Evolutionary conservation across 2,888 invertebrate genomes (phyloP), one percentile per base, ranked within the genome.

Genomic region (Acleris sparsana): DNA sequence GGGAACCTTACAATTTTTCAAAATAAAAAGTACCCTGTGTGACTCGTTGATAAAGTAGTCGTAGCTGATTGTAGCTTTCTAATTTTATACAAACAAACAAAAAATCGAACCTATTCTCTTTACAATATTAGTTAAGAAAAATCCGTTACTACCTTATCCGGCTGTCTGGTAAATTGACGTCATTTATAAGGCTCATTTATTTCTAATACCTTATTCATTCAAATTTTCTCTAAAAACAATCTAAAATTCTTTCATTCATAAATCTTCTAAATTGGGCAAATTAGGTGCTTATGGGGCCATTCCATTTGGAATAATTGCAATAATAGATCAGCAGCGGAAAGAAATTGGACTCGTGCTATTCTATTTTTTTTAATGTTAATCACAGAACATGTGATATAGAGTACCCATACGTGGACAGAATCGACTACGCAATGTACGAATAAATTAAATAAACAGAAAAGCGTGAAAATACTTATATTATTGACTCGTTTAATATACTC

Each of bases 261-360:
- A 65, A 65, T 56, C 65, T 65, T 49, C 17, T 61, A 65, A 71
- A 58, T 66, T 69, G 61, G 62, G 59, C 63, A 71, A 72, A 72
- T 69, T 68, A 72, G 53, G 63, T 69, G 69, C 69, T 72, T 71
- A 63, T 67, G 65, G 56, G 65, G 51, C 65, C 44, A 65, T 61
- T 65, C 51, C 56, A 55, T 60, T 65, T 61, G 57, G 13, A 44
- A 46, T 65, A 65, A 65, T 65, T 65, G 65, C 51, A 65, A 61
- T 65, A 65, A 65, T 65, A 65, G 65, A 65, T 65, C 65, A 61
- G 51, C 55, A 44, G 51, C 44, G 51, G 25, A 49, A 55, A 56
- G 33, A 52, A 66, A 53, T 61, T 52, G 39, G 46, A 11, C 16
- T 66, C 56, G n/a, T 29, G 51, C 20, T 52, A 5, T 43, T 29